Evolutionary conservation across 2,888 invertebrate genomes (phyloP), one percentile per base, ranked within the genome.

Genomic region (Cryptus armator): DNA sequence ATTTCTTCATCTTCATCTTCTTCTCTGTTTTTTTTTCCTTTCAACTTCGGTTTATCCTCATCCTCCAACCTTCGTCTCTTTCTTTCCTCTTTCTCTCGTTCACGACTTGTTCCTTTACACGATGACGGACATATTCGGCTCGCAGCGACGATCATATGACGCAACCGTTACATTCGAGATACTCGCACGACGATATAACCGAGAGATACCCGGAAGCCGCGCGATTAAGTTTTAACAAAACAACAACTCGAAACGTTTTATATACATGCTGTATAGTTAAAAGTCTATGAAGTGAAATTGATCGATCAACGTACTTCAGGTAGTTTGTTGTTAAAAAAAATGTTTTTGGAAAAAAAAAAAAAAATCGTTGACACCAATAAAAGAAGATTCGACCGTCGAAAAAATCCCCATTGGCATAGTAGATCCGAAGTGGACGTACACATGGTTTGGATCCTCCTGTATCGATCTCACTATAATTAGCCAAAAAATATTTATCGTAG

Each of bases 101-200:
- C 12, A 37, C 53, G 24, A 56, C 44, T 5, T 37, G 32, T 74
- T 32, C 44, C 46, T 29, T 64, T 12, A 24, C 43, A 16, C 44
- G 48, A 68, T 51, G 75, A 81, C 68, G 37, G 74, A 74, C 74
- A 75, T 68, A 68, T 75, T 81, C 46, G 68, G 56, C 64, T 37
- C 32, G 64, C 48, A 29, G 44, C 53, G 19, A 19, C 67, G 56
- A 72, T 72, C 72, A 72, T 66, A 74, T 74, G 67, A 80, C 46
- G 72, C 72, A 74, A 74, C 74, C 80, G 80, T 81, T 80, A 80
- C 56, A 43, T 56, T 56, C 67, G 43, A 62, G 46, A 24, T 44
- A 46, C n/a, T 14, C 12, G 59, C n/a, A 16, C 16, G 64, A 43
- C 59, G 56, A 59, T 16, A 29, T 56, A 24, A 3, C 37, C 5